These are phyloP conservation scores for Galemys pyrenaicus DNA, from an alignment of 2,113 vertebrate species.

Conservation along the genomic window DNA sequence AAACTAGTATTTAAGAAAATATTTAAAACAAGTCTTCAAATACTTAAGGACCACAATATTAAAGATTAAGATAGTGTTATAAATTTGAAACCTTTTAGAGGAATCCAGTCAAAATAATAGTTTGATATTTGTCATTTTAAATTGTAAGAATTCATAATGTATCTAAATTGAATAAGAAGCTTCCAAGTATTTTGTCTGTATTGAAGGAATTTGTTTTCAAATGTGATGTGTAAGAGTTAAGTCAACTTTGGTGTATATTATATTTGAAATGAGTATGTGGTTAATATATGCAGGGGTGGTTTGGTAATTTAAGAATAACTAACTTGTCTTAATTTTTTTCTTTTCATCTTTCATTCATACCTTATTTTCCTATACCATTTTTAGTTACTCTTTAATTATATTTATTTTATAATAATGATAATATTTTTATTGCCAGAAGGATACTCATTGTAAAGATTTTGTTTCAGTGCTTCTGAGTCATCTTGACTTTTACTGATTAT, in stretches of 20 bases:
- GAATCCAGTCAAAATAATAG: background rate
- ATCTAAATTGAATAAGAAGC: background rate
- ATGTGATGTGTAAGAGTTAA: conserved; percentile 62
- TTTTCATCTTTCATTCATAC: conserved; percentile 61
- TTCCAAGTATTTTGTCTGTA: background rate
- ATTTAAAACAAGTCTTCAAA: background rate
- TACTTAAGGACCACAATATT: conserved; percentile 27
- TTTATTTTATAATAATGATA: too few species aligned
- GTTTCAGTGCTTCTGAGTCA: background rate
- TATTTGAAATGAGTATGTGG: conserved; percentile 65
- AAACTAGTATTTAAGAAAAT: background rate
- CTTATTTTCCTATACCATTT: conserved; percentile 48
- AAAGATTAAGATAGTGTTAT: background rate
- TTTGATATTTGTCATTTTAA: conserved; percentile 3
- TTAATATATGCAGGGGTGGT: conserved; percentile 68
- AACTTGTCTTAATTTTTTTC: conserved; percentile 59
- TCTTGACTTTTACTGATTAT: background rate
- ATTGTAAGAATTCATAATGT: background rate
- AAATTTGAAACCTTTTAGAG: background rate
- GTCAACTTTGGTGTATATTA: conserved; percentile 72
- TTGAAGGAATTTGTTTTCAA: background rate
- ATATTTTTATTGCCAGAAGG: conserved; percentile 57
- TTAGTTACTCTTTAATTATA: conserved; percentile 59
- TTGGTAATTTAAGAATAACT: conserved; percentile 60
- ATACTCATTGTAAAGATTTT: background rate